A percentile compares a stretch with the other conserved stretches of the same genome.
These are phyloP conservation scores for Varanus salvator DNA, from an alignment of 2,113 vertebrate species.

Conservation along the genomic window DNA sequence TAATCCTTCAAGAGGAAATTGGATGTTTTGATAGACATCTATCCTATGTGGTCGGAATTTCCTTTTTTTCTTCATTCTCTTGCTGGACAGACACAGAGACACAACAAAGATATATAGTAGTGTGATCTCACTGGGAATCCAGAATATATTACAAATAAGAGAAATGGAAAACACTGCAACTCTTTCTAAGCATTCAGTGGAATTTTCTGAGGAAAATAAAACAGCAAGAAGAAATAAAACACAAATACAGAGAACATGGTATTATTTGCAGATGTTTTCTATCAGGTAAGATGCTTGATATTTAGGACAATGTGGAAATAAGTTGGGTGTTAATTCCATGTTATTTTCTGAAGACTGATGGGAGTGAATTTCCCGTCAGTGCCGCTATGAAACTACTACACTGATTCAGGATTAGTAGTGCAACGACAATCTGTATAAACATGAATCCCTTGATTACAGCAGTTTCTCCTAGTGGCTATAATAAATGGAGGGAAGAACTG, in stretches of 20 bases:
- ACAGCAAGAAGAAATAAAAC: not conserved
- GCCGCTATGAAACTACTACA: not conserved
- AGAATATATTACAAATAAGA: constrained; percentile 13
- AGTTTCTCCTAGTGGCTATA: not conserved
- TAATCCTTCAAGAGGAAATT: constrained; percentile 30
- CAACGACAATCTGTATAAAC: not conserved
- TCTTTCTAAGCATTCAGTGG: not conserved
- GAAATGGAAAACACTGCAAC: constrained; percentile 16
- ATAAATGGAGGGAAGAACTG: not conserved
- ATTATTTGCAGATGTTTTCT: not conserved
- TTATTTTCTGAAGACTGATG: not conserved
- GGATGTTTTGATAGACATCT: constrained; percentile 14
- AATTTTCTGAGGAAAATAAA: not conserved
- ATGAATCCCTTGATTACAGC: not conserved
- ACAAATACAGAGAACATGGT: not conserved
- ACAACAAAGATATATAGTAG: not conserved
- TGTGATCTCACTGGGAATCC: constrained; percentile 32
- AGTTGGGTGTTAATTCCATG: not conserved
- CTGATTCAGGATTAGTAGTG: not conserved
- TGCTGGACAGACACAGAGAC: not conserved
- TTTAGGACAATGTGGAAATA: not conserved
- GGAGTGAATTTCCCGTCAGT: not conserved
- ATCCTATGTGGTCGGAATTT: constrained; percentile 22
- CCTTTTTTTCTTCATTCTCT: constrained; percentile 29
- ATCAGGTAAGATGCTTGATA: not conserved